Conservation (phyloP, 2,797 vertebrate genomes). For the Sebastes paucispinis region DNA sequence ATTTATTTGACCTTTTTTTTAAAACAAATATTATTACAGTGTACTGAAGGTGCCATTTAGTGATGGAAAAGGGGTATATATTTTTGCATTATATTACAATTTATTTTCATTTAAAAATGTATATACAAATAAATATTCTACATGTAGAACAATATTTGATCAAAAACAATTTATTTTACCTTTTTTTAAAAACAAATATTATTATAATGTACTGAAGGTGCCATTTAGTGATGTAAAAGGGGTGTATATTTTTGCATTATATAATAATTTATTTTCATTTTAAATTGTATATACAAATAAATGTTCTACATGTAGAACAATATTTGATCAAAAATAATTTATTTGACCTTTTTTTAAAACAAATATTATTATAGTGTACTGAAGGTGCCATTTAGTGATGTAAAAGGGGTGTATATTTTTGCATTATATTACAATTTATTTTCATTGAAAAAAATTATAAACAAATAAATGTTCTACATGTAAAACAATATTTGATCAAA, state of each 20-base stretch:
- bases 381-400: not conserved
- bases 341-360: not conserved
- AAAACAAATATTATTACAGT: not conserved
- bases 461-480: not conserved
- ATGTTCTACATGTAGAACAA: not conserved
- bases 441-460: not conserved
- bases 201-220: not conserved
- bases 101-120: not conserved
- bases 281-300: not conserved
- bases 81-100: not conserved
- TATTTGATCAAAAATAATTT: fast-evolving
- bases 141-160: not conserved
- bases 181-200: not conserved
- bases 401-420: not conserved
- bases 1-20: no score
- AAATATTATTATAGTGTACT: not conserved
- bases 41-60: fast-evolving
- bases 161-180: not conserved
- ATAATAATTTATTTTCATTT: not conserved
- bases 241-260: not conserved
- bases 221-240: not conserved
- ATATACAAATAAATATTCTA: not conserved
- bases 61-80: not conserved
- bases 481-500: no score
- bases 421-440: not conserved